Evolutionary conservation across 2,797 vertebrate genomes (phyloP).

Genomic region (Crypturellus tataupa): DNA sequence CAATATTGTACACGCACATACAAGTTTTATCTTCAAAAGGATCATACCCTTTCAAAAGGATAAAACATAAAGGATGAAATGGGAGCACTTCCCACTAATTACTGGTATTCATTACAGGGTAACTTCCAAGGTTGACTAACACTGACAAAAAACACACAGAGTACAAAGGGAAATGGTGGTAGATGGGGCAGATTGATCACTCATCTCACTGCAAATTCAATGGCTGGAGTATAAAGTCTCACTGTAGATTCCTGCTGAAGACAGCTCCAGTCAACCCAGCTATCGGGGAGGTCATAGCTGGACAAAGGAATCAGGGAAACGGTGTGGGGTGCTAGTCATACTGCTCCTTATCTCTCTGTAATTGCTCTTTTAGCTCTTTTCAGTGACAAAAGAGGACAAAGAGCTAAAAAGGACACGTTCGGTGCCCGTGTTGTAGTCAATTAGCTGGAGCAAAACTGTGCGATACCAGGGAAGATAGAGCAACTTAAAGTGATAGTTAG

Average conservation of each 20-base stretch:
- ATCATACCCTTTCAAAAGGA: background rate
- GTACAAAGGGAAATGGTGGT: background rate
- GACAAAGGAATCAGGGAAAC: conserved; percentile 17
- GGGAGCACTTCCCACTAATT: conserved; percentile 36
- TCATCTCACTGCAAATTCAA: conserved; percentile 30
- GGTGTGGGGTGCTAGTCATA: background rate
- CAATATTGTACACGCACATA: background rate
- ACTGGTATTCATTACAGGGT: conserved; percentile 19
- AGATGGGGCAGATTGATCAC: background rate
- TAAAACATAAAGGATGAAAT: background rate
- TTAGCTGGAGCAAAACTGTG: background rate
- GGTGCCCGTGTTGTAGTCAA: background rate
- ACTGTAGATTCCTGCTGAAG: background rate
- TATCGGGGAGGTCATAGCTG: background rate
- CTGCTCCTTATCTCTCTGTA: background rate
- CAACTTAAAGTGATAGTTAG: background rate
- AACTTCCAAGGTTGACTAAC: background rate
- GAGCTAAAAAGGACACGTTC: background rate
- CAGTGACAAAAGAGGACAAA: background rate
- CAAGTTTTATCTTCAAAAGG: background rate
- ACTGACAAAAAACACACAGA: background rate
- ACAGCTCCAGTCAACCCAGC: conserved; percentile 27
- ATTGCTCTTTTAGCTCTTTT: background rate
- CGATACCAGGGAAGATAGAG: accelerated
- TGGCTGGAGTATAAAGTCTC: background rate